Evolutionary conservation across 1,140 invertebrate genomes (phyloP), one percentile per base, ranked within the genome.

Genomic region (Drosophila bocki): DNA sequence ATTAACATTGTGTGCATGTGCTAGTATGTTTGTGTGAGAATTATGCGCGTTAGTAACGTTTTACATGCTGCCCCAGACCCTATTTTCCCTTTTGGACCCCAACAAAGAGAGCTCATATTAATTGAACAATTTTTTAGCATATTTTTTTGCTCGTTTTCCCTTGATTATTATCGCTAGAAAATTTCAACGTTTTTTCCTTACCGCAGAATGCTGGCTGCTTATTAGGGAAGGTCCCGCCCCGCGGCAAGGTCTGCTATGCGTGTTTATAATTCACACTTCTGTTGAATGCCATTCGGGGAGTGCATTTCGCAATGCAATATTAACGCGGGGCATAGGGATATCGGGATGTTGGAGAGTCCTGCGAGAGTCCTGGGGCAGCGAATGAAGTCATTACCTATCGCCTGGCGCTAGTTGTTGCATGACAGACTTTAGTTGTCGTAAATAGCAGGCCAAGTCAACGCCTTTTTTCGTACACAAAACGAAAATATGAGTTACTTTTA

Each of bases 211-310:
- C 53, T 32, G 64, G 42, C 44, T 48, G 47, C 51, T 77, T 85
- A 84, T 84, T 83, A 84, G 65, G 59, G 41, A 48, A 29, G 29
- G 47, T n/a, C 13, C 56, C 44, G 39, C 47, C 41, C 48, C 48
- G 47, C 48, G 74, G 83, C 65, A 42, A 39, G 51, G 65, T 59
- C 85, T 83, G 83, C 83, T 59, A 80, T 83, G 83, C 83, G 83
- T 87, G 83, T 83, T 88, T 88, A 80, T 88, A 87, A 87, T 88
- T 87, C 80, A 87, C 83, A 87, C 83, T 87, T 87, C 53, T 80
- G 48, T 63, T 83, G 76, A 87, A 86, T 71, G 82, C 48, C 72
- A 51, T 12, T 67, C 62, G 61, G 45, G 47, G 74, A 77, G 56
- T 77, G 75, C 75, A 77, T 77, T 77, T 65, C 74, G 42, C 62